Evolutionary conservation across 2,113 vertebrate genomes (phyloP), one percentile per base, ranked within the genome.

Genomic region (Solenodon paradoxus): DNA sequence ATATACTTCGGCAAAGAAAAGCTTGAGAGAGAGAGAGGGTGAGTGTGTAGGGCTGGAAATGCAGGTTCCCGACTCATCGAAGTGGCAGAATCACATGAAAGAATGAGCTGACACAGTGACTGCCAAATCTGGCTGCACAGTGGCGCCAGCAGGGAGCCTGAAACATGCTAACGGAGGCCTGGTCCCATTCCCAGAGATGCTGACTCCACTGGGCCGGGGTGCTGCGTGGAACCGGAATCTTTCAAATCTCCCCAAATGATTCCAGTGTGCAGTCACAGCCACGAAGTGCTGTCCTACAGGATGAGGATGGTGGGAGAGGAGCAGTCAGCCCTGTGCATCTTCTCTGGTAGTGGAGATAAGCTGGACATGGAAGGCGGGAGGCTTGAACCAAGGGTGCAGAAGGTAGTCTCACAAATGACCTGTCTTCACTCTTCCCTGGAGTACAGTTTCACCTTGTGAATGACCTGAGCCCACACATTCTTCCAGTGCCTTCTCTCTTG

Each of bases 1-100:
- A 55, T 5, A 32, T 7, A 7, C 20, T 19, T 26, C 32, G 17
- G 55, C 30, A 22, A 2, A 2, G 5, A 81, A 20, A 47, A 35
- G n/a, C 53, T 20, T 51, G 30, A 32, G 68, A 35, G 45, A 28
- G 4, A 20, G 38, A 81, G 24, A 61, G 20, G 59, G 10, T 7
- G n/a, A n/a, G 13, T 0, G 0, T 19, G 2, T 0, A 13, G 20
- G 24, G 55, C 32, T 61, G 17, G 9, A 9, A 64, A 24, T 3
- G 28, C 19, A 38, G 35, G 2, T 28, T 90, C 71, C 75, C 3
- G 2, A 20, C 22, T 32, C 83, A 9, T 15, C 51, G 11, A 40
- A 90, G 35, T 45, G 32, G 40, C 53, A 42, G 24, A 53, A 45
- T 47, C 69, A 6, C n/a, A 7, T 17, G 22, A 66, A 81, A 0